Base-by-base conservation (phyloP, 1,140 invertebrate species). In the Ectropis grisescens region DNA sequence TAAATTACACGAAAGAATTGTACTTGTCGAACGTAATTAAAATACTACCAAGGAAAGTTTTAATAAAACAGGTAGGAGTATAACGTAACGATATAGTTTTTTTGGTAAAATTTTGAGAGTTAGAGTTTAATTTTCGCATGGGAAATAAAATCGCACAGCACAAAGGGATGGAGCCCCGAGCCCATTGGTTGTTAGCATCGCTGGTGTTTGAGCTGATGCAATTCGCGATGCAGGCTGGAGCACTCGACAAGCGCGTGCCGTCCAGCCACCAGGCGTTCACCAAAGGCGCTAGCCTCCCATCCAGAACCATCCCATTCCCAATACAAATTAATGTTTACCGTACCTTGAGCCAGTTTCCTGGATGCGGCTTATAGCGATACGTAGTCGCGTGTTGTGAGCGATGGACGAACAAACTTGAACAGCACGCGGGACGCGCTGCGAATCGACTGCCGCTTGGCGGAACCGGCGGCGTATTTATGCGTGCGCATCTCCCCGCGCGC, bases 401-500 rank as follows among this genome's bases (percentile, higher is more conserved):
- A 26, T 36, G 16, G 41, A 19, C 14, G 39, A 28, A 27, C 16
- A 38, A 53, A 33, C 41, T 58, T 51, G 43, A 53, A 45, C 60
- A 41, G 46, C 30, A 41, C 56, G 24, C 30, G 47, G 33, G 50
- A 46, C 49, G 58, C 31, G 56, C 49, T 45, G 37, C 38, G 50
- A 42, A 72, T 70, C 68, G 71, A 76, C 68, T 76, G 68, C 44
- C 60, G 47, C 29, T 58, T 48, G 46, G 35, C 29, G 53, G 33
- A 45, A 50, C 57, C 52, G 69, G 37, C 41, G 54, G 48, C 54
- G 59, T 55, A 71, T 76, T 53, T 72, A 76, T 72, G 69, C 65
- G 71, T 61, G 66, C 71, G 71, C 71, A 72, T 64, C 59, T 62
- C 50, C 33, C 28, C 51, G 58, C 66, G 66, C 65, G 11, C n/a